Evolutionary conservation across 1,140 invertebrate species (phyloP), one percentile per base, ranked within the genome.

Genomic region (Cotesia typhae): DNA sequence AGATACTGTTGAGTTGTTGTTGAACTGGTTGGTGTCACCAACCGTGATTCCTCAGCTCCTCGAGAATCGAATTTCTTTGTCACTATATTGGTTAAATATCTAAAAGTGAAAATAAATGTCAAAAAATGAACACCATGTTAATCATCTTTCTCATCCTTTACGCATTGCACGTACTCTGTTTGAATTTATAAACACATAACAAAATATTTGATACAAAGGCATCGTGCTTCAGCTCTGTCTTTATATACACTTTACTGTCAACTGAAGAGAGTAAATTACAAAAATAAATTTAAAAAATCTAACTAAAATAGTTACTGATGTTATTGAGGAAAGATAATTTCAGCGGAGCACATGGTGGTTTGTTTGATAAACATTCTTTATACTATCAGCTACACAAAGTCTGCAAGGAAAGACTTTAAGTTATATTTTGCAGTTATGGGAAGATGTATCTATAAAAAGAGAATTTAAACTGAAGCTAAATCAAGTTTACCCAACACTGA

Each of bases 41-140:
- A 70, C 59, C 59, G 70, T 67, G 37, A 55, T 67, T 59, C 70
- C 70, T 51, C 67, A 10, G 10, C 41, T 47, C 41, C 2, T 65
- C 14, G 37, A 55, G 60, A 67, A 53, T 72, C 64, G 17, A 72
- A 72, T 72, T 72, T 72, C 55, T 59, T 53, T 28, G 47, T 57
- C 20, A 35, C 55, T 63, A 51, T 14, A 35, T 17, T 47, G 59
- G 36, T 28, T 41, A 14, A n/a, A 67, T 41, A 9, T 0, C n/a
- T 35, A 37, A 1, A 47, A 53, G 37, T 55, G 28, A n/a, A 57
- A 69, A 14, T 47, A 47, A 47, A 47, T 5, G 41, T 47, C 41
- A 47, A 47, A 6, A 47, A 61, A 61, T 57, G 38, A 7, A 36
- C 37, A 69, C 20, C 20, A 28, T n/a, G 57, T 20, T n/a, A 70